These are phyloP conservation scores for Chymomyza procnemis DNA, from an alignment of 2,888 invertebrate genomes.

Conservation along the genomic window DNA sequence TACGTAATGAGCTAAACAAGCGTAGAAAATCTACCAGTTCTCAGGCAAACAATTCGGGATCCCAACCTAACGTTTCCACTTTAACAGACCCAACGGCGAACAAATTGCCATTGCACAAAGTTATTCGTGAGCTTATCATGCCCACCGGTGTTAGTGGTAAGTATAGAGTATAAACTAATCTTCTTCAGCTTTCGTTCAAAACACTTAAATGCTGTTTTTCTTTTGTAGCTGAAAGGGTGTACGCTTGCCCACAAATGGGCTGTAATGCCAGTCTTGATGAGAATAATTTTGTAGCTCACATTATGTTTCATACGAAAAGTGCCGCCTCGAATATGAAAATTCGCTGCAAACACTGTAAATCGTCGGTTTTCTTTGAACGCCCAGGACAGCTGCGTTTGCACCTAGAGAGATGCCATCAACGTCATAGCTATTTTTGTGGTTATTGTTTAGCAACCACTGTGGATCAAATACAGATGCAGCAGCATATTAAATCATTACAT, in stretches of 20 bases:
- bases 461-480: slow-evolving; percentile 62
- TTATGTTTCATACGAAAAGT: slow-evolving; percentile 55
- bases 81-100: neutral
- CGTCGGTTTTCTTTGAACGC: slow-evolving; percentile 37
- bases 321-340: slow-evolving; percentile 31
- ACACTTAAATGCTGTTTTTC: too few species aligned
- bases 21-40: neutral
- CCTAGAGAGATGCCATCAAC: slow-evolving; percentile 81
- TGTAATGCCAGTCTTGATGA: slow-evolving; percentile 54
- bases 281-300: slow-evolving; percentile 55
- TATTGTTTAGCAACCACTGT: slow-evolving; percentile 79
- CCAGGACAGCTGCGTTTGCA: slow-evolving; percentile 80
- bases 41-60: slow-evolving; percentile 32
- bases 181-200: too few species aligned
- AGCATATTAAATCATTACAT: slow-evolving; percentile 81
- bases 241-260: slow-evolving; percentile 55
- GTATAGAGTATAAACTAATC: slow-evolving; percentile 11
- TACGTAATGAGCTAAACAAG: slow-evolving; percentile 52
- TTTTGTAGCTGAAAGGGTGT: slow-evolving; percentile 66
- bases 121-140: slow-evolving; percentile 23
- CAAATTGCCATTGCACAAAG: neutral
- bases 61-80: slow-evolving; percentile 1
- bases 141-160: slow-evolving; percentile 44
- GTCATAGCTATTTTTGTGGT: slow-evolving; percentile 81
- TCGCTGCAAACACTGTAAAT: slow-evolving; percentile 57